Evolutionary conservation across 2,888 invertebrate species (phyloP).

Genomic region (Merodon equestris): DNA sequence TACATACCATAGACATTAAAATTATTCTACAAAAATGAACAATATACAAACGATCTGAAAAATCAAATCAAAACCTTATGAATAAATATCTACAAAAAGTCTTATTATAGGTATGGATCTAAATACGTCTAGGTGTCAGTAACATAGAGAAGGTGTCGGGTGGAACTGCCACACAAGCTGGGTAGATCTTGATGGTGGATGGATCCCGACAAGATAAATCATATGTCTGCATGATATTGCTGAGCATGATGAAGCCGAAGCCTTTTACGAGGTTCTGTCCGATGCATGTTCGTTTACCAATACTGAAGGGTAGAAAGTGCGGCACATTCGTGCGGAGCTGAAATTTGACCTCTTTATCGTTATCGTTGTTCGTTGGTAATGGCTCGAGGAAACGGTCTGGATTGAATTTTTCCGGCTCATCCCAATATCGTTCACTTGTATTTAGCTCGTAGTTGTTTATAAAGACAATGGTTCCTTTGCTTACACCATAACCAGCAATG

Average conservation of each 20-base stretch:
- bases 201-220: slow-evolving; percentile 81
- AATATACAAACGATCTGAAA: slow-evolving; percentile 25
- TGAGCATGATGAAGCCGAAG: slow-evolving; percentile 85
- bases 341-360: slow-evolving; percentile 52
- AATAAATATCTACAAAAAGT: slow-evolving; percentile 22
- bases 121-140: slow-evolving; percentile 79
- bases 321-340: slow-evolving; percentile 79
- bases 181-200: slow-evolving; percentile 81
- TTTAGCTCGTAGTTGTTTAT: slow-evolving; percentile 90
- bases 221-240: slow-evolving; percentile 85
- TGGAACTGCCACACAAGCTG: slow-evolving; percentile 86
- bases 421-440: slow-evolving; percentile 85
- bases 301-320: slow-evolving; percentile 89
- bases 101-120: neutral
- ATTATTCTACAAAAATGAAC: slow-evolving; percentile 1
- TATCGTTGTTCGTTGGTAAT: slow-evolving; percentile 55
- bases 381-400: slow-evolving; percentile 85
- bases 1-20: no score
- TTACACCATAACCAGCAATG: slow-evolving; percentile 84
- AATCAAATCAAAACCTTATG: slow-evolving; percentile 48
- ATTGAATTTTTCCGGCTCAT: slow-evolving; percentile 84
- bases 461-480: slow-evolving; percentile 88
- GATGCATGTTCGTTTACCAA: slow-evolving; percentile 89
- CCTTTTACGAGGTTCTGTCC: slow-evolving; percentile 88
- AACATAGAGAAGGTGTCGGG: slow-evolving; percentile 84